Conservation (phyloP, 1,140 invertebrate species). For the Amphibalanus amphitrite region DNA sequence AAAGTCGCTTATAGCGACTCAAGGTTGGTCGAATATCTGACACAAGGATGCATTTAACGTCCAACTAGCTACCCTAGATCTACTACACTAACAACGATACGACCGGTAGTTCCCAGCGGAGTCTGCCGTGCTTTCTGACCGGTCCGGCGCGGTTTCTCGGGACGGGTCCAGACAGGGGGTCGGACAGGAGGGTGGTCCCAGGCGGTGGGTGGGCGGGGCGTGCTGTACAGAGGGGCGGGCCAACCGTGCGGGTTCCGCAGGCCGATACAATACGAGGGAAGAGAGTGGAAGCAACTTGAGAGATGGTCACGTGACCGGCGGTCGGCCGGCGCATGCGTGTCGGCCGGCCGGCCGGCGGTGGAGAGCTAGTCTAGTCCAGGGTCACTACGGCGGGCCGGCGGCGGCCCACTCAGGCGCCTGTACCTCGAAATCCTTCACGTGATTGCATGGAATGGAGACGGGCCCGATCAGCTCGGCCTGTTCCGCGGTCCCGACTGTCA, state of each 20-base stretch:
- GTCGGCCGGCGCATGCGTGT: neutral
- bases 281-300: slow-evolving; percentile 1
- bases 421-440: neutral
- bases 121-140: too few species aligned
- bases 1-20: too few species aligned
- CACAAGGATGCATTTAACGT: too few species aligned
- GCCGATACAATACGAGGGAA: neutral
- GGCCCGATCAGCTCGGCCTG: neutral
- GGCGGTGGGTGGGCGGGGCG: too few species aligned
- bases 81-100: too few species aligned
- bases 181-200: too few species aligned
- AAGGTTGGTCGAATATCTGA: too few species aligned
- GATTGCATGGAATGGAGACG: neutral
- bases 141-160: too few species aligned
- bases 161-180: too few species aligned
- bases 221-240: neutral
- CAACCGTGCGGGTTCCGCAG: neutral
- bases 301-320: neutral
- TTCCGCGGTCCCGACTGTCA: too few species aligned
- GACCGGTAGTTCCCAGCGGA: too few species aligned
- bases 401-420: neutral
- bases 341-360: neutral
- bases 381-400: neutral
- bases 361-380: neutral
- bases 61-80: too few species aligned